Conservation (phyloP, 1,140 invertebrate genomes). For the Pseudomyrmex cubaensis region DNA sequence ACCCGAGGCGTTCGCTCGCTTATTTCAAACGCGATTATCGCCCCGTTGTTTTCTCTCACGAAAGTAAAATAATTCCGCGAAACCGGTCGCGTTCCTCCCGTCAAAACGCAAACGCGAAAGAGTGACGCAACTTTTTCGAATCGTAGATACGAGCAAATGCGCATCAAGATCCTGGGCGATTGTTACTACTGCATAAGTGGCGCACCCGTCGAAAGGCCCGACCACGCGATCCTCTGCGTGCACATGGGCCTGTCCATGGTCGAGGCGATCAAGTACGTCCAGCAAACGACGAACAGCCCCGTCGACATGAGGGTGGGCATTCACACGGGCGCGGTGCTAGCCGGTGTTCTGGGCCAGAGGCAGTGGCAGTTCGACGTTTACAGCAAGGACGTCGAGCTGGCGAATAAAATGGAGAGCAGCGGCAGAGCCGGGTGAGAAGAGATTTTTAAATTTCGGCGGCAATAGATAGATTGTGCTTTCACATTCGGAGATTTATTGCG, state of each 20-base stretch:
- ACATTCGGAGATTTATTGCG: too few species aligned
- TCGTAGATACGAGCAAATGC: constrained; percentile 96
- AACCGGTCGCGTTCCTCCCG: too few species aligned
- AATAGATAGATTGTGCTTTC: too few species aligned
- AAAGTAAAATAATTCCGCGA: too few species aligned
- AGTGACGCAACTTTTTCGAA: background rate
- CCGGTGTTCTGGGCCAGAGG: constrained; percentile 97
- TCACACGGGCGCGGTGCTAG: constrained; percentile 97
- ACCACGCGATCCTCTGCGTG: constrained; percentile 97
- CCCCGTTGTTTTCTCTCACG: background rate
- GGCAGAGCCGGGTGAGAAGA: constrained; percentile 95
- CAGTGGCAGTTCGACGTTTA: constrained; percentile 99
- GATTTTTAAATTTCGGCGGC: background rate
- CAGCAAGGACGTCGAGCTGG: constrained; percentile 97
- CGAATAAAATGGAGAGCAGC: constrained; percentile 99
- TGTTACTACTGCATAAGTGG: constrained; percentile 98
- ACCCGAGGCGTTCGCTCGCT: background rate
- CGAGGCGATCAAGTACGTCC: constrained; percentile 98
- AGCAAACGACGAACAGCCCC: constrained; percentile 96
- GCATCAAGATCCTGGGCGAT: constrained; percentile 98
- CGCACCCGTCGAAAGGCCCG: constrained; percentile 93
- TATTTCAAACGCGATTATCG: background rate
- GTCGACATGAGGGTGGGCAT: constrained; percentile 99
- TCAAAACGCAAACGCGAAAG: background rate
- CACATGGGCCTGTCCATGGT: constrained; percentile 99